phyloP scores from a whole-genome alignment of 2,113 vertebrate genomes.

The Phrynosoma platyrhinos region DNA sequence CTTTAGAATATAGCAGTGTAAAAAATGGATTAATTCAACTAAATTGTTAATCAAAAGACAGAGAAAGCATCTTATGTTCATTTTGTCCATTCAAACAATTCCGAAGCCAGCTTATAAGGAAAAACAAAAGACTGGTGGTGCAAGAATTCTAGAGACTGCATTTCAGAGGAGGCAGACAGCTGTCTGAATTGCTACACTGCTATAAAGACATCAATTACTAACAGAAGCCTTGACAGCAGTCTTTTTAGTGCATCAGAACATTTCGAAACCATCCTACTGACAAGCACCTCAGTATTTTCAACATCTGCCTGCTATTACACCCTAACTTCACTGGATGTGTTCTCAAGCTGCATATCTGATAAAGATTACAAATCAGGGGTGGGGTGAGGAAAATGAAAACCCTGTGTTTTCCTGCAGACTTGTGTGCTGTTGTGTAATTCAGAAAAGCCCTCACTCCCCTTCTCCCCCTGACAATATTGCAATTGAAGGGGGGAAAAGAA shows the following conservation, averaged over 20 bases:
- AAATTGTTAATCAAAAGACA: not conserved
- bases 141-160: not conserved
- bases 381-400: not conserved
- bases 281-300: not conserved
- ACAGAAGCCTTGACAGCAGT: not conserved
- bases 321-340: slow-evolving; percentile 33
- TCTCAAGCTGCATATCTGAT: not conserved
- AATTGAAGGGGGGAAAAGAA: not conserved
- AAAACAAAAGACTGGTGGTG: slow-evolving; percentile 52
- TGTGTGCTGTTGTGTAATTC: accelerated
- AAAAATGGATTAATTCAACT: not conserved
- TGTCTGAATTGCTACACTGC: accelerated
- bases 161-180: slow-evolving; percentile 23
- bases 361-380: not conserved
- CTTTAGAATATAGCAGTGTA: not conserved
- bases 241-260: not conserved
- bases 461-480: not conserved
- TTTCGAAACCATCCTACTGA: too few relatives aligned
- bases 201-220: slow-evolving; percentile 12
- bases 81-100: not conserved
- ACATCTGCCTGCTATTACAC: not conserved
- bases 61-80: slow-evolving; percentile 21
- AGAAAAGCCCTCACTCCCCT: not conserved
- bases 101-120: slow-evolving; percentile 5
- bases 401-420: not conserved